Conservation (phyloP, 2,113 vertebrate genomes). For the Ictalurus punctatus region DNA sequence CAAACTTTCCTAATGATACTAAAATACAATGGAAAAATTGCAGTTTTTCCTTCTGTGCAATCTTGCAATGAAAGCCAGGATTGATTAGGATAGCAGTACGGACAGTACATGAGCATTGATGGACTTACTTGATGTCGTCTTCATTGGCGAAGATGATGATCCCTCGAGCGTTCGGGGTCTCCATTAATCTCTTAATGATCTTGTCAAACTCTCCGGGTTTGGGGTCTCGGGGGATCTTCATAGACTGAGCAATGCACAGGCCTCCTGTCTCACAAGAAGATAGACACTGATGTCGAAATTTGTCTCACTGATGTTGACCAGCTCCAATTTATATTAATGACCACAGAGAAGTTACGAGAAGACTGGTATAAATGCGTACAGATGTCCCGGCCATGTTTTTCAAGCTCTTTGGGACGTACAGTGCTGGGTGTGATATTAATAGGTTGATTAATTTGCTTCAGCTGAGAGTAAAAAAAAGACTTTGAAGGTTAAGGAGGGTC, state of each 20-base stretch:
- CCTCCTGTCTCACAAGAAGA: slow-evolving; percentile 64
- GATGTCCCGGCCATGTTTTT: slow-evolving; percentile 25
- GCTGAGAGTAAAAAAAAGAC: not conserved
- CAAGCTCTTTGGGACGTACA: slow-evolving; percentile 41
- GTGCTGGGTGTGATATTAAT: slow-evolving; percentile 45
- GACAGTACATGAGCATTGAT: not conserved
- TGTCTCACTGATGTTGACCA: slow-evolving; percentile 44
- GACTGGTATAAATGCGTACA: slow-evolving; percentile 49
- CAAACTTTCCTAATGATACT: not conserved
- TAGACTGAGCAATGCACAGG: slow-evolving; percentile 75
- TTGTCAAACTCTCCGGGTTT: slow-evolving; percentile 78
- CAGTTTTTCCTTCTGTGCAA: not conserved
- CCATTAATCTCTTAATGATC: slow-evolving; percentile 76
- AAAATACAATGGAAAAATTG: not conserved
- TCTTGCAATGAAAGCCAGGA: not conserved
- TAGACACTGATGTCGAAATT: slow-evolving; percentile 40
- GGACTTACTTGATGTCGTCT: slow-evolving; percentile 78
- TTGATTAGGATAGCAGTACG: not conserved
- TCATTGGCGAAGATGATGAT: slow-evolving; percentile 81
- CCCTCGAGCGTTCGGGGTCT: slow-evolving; percentile 77
- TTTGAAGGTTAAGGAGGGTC: not conserved
- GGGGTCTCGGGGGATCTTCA: slow-evolving; percentile 80
- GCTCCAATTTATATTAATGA: slow-evolving; percentile 56
- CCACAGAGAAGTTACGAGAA: slow-evolving; percentile 37
- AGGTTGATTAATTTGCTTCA: slow-evolving; percentile 40